Percentiles rank a stretch among this genome's conserved stretches.
Evolutionary conservation across 2,113 vertebrate genomes (phyloP).

Genomic region (Percina caprodes): DNA sequence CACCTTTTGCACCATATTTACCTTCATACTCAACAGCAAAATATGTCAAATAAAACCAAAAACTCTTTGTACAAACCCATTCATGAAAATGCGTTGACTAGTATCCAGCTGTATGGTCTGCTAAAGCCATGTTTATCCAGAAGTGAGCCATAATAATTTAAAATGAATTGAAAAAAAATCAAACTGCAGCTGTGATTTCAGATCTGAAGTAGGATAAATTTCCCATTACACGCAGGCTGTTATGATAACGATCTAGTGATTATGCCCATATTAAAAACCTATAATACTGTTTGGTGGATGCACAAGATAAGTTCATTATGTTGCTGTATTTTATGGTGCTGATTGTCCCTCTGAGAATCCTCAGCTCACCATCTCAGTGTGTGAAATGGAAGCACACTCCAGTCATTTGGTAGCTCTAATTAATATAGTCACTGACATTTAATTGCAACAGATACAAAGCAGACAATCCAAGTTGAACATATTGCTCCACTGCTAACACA

Average conservation of each 20-base stretch:
- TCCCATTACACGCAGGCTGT: conserved; percentile 7
- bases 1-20: no score
- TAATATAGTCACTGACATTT: conserved; percentile 42
- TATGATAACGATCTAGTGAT: conserved; percentile 49
- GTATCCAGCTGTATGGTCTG: neutral
- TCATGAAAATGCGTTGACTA: no score
- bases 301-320: conserved; percentile 40
- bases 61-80: neutral
- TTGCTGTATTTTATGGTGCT: conserved; percentile 7
- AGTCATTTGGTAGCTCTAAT: conserved; percentile 44
- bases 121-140: neutral
- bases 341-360: conserved; percentile 15
- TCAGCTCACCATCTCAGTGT: conserved; percentile 13
- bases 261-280: conserved; percentile 54
- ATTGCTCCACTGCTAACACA: conserved; percentile 36
- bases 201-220: conserved; percentile 19
- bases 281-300: conserved; percentile 32
- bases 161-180: neutral
- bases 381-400: conserved; percentile 22
- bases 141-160: neutral
- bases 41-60: neutral
- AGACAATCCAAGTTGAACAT: conserved; percentile 32
- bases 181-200: conserved; percentile 27
- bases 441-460: conserved; percentile 29
- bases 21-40: neutral